A percentile compares a stretch with the other conserved stretches of the same genome.
Conservation (phyloP, 2,113 vertebrate species). For the Zosterops lateralis region DNA sequence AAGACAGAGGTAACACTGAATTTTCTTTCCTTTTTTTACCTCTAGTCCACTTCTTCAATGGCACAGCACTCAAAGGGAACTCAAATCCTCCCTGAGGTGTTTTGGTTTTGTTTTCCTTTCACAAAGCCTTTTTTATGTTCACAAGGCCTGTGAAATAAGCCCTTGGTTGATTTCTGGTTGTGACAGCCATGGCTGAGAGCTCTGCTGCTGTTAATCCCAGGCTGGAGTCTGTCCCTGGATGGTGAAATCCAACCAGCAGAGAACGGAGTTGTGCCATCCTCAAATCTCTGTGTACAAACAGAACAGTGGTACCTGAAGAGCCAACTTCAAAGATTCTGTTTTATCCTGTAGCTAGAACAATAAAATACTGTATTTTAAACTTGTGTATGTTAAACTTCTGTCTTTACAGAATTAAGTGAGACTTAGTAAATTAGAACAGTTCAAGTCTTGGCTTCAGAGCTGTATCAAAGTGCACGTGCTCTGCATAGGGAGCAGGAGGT, state of each 20-base stretch:
- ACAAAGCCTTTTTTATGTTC: neutral
- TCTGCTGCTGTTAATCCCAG: neutral
- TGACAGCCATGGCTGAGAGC: neutral
- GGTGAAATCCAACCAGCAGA: neutral
- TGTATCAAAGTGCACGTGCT: neutral
- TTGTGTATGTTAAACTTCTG: neutral
- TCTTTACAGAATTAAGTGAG: neutral
- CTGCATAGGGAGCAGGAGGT: neutral
- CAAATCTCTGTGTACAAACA: neutral
- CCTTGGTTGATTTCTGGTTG: neutral
- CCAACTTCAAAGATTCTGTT: neutral
- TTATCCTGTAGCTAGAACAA: neutral
- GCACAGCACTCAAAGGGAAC: neutral
- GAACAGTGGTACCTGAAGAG: neutral
- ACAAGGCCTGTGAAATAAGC: neutral
- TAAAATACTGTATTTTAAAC: neutral
- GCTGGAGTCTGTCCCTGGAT: neutral
- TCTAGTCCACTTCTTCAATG: neutral
- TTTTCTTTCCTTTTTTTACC: neutral
- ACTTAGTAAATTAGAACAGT: neutral
- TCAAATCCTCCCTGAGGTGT: neutral
- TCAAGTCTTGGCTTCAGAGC: neutral
- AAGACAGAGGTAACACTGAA: slow-evolving; percentile 84
- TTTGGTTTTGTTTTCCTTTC: slow-evolving; percentile 4
- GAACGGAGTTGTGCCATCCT: neutral